Percentiles rank a stretch among this genome's conserved stretches.
These are phyloP conservation scores for Grapholita molesta DNA, from an alignment of 1,140 invertebrate genomes.

Conservation along the genomic window DNA sequence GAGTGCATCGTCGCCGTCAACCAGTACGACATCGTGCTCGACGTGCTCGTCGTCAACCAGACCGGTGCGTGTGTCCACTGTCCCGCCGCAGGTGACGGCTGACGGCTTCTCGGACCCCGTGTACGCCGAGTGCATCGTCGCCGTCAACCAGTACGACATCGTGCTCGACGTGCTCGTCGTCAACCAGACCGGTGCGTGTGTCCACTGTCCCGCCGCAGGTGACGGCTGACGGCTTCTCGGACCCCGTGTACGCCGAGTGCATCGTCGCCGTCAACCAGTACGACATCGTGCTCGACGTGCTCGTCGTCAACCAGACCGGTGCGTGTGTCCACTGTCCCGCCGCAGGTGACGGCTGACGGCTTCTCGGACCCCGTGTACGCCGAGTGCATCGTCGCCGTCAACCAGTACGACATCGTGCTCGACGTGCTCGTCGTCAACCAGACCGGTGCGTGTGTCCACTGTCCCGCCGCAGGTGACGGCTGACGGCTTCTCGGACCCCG, in stretches of 20 bases:
- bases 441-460: constrained; percentile 80
- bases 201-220: not conserved
- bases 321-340: not conserved
- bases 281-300: constrained; percentile 98
- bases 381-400: constrained; percentile 99
- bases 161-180: constrained; percentile 98
- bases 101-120: constrained; percentile 92
- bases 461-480: no score
- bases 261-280: constrained; percentile 99
- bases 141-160: constrained; percentile 99
- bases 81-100: not conserved
- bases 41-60: constrained; percentile 99
- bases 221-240: constrained; percentile 79
- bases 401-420: constrained; percentile 99
- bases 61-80: constrained; percentile 80
- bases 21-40: constrained; percentile 99
- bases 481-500: constrained; percentile 91
- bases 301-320: constrained; percentile 98
- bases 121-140: constrained; percentile 99
- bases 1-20: constrained; percentile 99
- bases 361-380: constrained; percentile 98
- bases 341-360: not conserved
- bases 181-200: constrained; percentile 91
- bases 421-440: constrained; percentile 99
- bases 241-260: constrained; percentile 99